Evolutionary conservation across 1,140 invertebrate genomes (phyloP).

Genomic region (Drosophila pandora): DNA sequence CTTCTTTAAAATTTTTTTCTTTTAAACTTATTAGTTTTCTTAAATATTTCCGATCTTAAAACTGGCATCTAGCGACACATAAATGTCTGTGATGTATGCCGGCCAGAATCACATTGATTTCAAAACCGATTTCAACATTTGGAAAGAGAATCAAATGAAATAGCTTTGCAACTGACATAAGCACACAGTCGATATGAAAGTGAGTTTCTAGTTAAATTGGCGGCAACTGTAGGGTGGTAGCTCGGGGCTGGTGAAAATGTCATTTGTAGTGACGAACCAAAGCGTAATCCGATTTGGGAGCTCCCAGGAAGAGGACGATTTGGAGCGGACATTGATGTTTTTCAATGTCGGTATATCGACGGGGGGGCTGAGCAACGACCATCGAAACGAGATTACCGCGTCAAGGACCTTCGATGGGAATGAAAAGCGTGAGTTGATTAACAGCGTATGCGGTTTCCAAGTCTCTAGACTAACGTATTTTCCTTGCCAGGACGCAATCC

Average conservation of each 20-base stretch:
- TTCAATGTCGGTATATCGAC: constrained; percentile 54
- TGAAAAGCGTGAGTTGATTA: constrained; percentile 39
- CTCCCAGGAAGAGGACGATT: constrained; percentile 13
- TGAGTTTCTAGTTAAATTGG: constrained; percentile 25
- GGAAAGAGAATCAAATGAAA: constrained; percentile 10
- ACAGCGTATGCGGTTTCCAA: not conserved
- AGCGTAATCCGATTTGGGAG: constrained; percentile 30
- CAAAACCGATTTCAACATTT: not conserved
- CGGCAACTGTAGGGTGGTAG: constrained; percentile 9
- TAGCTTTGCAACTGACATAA: constrained; percentile 5
- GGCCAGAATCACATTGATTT: not conserved
- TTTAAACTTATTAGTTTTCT: too few species aligned
- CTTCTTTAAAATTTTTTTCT: too few species aligned
- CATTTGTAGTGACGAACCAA: constrained; percentile 30
- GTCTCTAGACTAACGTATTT: not conserved
- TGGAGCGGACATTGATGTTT: constrained; percentile 42
- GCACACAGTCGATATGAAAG: constrained; percentile 22
- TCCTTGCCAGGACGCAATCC: constrained; percentile 31
- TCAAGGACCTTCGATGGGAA: not conserved
- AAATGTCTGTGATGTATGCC: too few species aligned
- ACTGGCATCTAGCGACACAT: too few species aligned
- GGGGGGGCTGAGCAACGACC: constrained; percentile 12
- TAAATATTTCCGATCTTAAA: too few species aligned
- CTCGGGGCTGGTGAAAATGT: constrained; percentile 40
- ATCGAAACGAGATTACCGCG: constrained; percentile 6